Base-by-base conservation (phyloP, 2,888 invertebrate genomes). In the Trissolcus japonicus region DNA sequence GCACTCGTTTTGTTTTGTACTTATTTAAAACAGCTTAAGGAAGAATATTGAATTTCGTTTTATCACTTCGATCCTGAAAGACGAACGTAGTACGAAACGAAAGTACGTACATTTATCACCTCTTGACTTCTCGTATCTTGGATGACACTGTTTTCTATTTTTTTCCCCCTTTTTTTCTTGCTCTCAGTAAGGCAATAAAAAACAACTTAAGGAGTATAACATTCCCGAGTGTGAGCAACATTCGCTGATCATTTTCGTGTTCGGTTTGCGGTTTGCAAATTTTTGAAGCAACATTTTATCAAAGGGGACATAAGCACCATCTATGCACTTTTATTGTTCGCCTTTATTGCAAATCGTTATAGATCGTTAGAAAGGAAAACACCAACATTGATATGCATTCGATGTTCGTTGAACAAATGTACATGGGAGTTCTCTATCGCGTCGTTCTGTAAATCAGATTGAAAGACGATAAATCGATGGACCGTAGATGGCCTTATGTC, bases 1-100 rank as follows among this genome's bases (percentile, higher is more conserved):
- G 60, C 60, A 54, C 68, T 56, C 43, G 40, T 46, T 57, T 60
- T 21, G 17, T 56, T 67, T 68, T 55, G 61, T 69, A 69, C 69
- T 69, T 13, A 55, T 17, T 61, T 25, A 25, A 55, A 69, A 61
- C 17, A 21, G 57, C 53, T 60, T n/a, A 54, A 16, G 59, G 54
- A 68, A 60, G 46, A 67, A 43, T 59, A 19, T 43, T 25, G n/a
- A 53, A 46, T 60, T 68, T 68, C 29, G 43, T n/a, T 51, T 35
- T 51, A 53, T 67, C 54, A 54, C 53, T 35, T 46, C 13, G 19
- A 48, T 11, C n/a, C 4, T 19, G 66, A 66, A 50, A 66, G 66
- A 54, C 55, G 56, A 65, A 63, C 63, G 46, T 55, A 56, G 50
- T 29, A 9, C 21, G 11, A 57, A 57, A 50, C 48, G 16, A 35